Percentiles rank a stretch among this genome's conserved stretches.
Evolutionary conservation across 2,888 invertebrate species (phyloP).

Genomic region (Rhagium mordax): DNA sequence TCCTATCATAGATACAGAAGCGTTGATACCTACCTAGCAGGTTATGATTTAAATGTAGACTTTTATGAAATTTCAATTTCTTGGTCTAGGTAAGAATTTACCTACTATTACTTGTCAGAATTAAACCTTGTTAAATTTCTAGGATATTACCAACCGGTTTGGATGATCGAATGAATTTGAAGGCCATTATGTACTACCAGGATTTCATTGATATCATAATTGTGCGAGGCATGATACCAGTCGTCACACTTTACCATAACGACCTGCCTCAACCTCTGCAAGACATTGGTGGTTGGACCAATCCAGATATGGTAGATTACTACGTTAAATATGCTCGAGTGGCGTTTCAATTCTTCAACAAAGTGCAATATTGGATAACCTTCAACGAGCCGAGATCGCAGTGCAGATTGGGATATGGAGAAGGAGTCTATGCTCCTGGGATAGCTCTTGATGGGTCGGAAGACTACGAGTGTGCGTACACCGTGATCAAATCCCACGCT

Average conservation of each 20-base stretch:
- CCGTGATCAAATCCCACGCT: slow-evolving; percentile 77
- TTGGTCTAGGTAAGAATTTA: slow-evolving; percentile 73
- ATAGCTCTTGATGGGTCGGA: slow-evolving; percentile 70
- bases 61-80: slow-evolving; percentile 69
- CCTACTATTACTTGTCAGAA: not conserved
- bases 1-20: slow-evolving; percentile 77
- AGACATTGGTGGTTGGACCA: slow-evolving; percentile 76
- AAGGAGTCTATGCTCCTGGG: slow-evolving; percentile 69
- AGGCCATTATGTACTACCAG: slow-evolving; percentile 57
- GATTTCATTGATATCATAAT: slow-evolving; percentile 38
- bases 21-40: slow-evolving; percentile 74
- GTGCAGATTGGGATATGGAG: slow-evolving; percentile 62
- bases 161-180: slow-evolving; percentile 69
- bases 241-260: slow-evolving; percentile 67
- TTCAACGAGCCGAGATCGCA: slow-evolving; percentile 71
- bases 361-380: slow-evolving; percentile 72
- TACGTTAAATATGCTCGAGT: slow-evolving; percentile 74
- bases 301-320: slow-evolving; percentile 74
- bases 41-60: slow-evolving; percentile 71
- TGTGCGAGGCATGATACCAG: slow-evolving; percentile 2
- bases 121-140: not conserved
- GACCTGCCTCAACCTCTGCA: slow-evolving; percentile 74
- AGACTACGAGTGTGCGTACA: slow-evolving; percentile 76
- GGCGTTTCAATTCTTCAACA: slow-evolving; percentile 72
- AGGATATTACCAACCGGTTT: slow-evolving; percentile 74